Evolutionary conservation across 2,797 vertebrate genomes (phyloP).

Genomic region (Rousettus madagascariensis): DNA sequence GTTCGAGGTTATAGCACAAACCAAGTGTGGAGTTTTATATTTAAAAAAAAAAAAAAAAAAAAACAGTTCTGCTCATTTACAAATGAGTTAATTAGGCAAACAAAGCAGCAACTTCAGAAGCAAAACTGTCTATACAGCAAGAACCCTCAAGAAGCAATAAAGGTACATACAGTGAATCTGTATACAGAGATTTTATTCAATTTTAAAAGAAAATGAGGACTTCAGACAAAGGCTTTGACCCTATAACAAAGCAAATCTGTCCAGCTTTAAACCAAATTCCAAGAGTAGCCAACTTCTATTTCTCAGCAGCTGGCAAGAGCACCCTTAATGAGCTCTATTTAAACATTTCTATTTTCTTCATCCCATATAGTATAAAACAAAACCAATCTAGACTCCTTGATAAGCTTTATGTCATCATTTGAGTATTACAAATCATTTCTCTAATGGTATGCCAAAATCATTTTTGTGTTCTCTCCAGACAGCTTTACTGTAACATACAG

Average conservation of each 20-base stretch:
- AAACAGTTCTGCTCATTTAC: slow-evolving; percentile 85
- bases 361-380: slow-evolving; percentile 80
- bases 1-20: slow-evolving; percentile 85
- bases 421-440: slow-evolving; percentile 77
- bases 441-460: slow-evolving; percentile 74
- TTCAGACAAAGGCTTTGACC: slow-evolving; percentile 88
- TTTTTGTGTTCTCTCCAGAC: slow-evolving; percentile 74
- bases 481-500: slow-evolving; percentile 78
- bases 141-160: slow-evolving; percentile 84
- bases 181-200: slow-evolving; percentile 86
- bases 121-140: slow-evolving; percentile 86
- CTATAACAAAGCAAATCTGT: slow-evolving; percentile 86
- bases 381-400: slow-evolving; percentile 83
- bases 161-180: slow-evolving; percentile 87
- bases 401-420: slow-evolving; percentile 80
- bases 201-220: slow-evolving; percentile 84
- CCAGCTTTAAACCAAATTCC: slow-evolving; percentile 85
- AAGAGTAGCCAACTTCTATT: slow-evolving; percentile 83
- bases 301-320: slow-evolving; percentile 85
- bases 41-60: slow-evolving; percentile 52
- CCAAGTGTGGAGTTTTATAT: slow-evolving; percentile 84
- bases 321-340: slow-evolving; percentile 81
- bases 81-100: slow-evolving; percentile 84
- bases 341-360: slow-evolving; percentile 81
- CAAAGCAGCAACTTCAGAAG: slow-evolving; percentile 85